Evolutionary conservation across 2,797 vertebrate species (phyloP).

Genomic region (Gobionotothen gibberifrons): DNA sequence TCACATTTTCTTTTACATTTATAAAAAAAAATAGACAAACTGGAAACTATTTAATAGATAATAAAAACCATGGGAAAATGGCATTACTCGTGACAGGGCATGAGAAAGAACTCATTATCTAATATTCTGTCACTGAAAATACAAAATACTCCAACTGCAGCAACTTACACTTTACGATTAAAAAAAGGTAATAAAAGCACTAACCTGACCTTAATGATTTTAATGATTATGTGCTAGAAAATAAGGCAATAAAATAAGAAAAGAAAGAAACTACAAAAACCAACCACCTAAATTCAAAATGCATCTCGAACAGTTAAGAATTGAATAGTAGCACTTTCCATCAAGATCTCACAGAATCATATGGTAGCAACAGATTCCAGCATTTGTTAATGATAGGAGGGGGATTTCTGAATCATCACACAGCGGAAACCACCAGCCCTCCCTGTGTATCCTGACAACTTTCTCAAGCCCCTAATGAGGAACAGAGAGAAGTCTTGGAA

Average conservation of each 20-base stretch:
- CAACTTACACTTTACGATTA: background rate
- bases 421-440: constrained; percentile 54
- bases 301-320: background rate
- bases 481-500: constrained; percentile 63
- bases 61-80: constrained; percentile 1
- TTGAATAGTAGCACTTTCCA: background rate
- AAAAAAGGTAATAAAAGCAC: background rate
- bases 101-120: background rate
- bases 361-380: constrained; percentile 20
- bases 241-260: background rate
- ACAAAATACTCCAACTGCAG: background rate
- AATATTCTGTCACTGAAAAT: background rate
- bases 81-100: background rate
- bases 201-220: background rate
- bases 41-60: background rate
- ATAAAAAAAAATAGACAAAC: no score
- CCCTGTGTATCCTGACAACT: constrained; percentile 54
- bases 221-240: background rate
- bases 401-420: constrained; percentile 61
- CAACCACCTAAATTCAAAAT: background rate
- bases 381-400: constrained; percentile 18
- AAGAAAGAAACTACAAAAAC: background rate
- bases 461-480: constrained; percentile 71
- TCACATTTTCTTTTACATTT: no score
- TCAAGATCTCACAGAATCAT: constrained; percentile 13